Conservation (phyloP, 2,113 vertebrate species). For the Boleophthalmus pectinirostris region DNA sequence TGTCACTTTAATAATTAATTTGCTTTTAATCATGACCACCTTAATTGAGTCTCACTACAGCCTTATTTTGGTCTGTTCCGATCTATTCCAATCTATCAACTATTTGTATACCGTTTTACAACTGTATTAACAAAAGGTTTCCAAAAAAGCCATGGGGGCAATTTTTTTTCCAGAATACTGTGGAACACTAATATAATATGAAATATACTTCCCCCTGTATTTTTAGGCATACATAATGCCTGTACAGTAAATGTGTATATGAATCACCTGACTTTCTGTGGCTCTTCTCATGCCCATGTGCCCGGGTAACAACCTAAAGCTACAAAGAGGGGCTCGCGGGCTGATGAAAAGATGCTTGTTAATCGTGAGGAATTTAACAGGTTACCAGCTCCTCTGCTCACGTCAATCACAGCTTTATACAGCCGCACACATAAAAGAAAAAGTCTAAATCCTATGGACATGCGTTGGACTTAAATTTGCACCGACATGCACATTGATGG, state of each 20-base stretch:
- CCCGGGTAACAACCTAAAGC: conserved; percentile 32
- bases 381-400: conserved; percentile 6
- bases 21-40: no score
- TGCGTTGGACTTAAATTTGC: not conserved
- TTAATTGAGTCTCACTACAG: no score
- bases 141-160: no score
- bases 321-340: conserved; percentile 15
- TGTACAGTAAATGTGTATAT: not conserved
- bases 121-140: no score
- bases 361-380: conserved; percentile 48
- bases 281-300: conserved; percentile 27
- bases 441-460: not conserved
- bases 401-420: conserved; percentile 19
- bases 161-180: no score
- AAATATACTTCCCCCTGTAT: not conserved
- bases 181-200: not conserved
- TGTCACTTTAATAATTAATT: no score
- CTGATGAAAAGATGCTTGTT: conserved; percentile 42
- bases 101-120: no score
- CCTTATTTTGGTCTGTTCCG: no score
- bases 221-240: conserved; percentile 2
- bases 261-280: conserved; percentile 26
- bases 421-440: conserved; percentile 8
- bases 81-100: no score
- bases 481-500: conserved; percentile 22